A percentile compares a stretch with the other conserved stretches of the same genome.
phyloP scores from a whole-genome alignment of 2,797 vertebrate species.

The Cossypha caffra region DNA sequence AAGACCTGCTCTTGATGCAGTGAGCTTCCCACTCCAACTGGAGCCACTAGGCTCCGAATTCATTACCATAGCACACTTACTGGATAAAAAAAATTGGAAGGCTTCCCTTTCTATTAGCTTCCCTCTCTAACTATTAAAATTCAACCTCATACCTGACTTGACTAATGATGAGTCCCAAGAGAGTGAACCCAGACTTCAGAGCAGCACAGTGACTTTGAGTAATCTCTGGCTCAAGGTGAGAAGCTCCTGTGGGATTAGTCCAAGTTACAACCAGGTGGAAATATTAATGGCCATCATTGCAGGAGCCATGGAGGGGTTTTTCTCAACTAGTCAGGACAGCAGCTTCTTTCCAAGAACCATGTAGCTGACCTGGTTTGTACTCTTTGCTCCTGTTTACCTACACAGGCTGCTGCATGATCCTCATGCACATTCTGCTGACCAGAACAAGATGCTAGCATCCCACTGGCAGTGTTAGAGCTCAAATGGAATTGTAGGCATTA shows the following conservation, averaged over 20 bases:
- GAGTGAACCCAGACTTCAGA: slow-evolving; percentile 19
- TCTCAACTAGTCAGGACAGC: neutral
- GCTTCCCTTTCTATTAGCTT: slow-evolving; percentile 36
- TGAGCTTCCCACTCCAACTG: slow-evolving; percentile 11
- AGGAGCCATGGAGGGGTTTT: neutral
- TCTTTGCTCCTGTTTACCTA: neutral
- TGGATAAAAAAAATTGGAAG: neutral
- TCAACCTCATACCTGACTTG: slow-evolving; percentile 26
- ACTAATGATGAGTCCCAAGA: slow-evolving; percentile 13
- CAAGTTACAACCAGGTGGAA: neutral
- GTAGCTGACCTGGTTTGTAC: neutral
- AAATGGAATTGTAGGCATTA: neutral
- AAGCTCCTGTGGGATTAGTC: neutral
- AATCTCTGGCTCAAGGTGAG: slow-evolving; percentile 34
- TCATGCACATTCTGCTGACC: neutral
- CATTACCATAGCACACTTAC: slow-evolving; percentile 32
- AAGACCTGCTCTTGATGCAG: slow-evolving; percentile 20
- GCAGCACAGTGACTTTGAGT: neutral
- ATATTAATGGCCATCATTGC: neutral
- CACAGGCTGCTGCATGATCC: neutral
- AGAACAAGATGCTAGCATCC: neutral
- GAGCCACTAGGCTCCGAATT: slow-evolving; percentile 16
- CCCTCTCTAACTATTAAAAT: slow-evolving; percentile 20
- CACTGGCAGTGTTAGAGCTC: neutral
- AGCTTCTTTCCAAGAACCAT: neutral